Conservation (phyloP, 2,888 invertebrate genomes). For the Mythimna vitellina region DNA sequence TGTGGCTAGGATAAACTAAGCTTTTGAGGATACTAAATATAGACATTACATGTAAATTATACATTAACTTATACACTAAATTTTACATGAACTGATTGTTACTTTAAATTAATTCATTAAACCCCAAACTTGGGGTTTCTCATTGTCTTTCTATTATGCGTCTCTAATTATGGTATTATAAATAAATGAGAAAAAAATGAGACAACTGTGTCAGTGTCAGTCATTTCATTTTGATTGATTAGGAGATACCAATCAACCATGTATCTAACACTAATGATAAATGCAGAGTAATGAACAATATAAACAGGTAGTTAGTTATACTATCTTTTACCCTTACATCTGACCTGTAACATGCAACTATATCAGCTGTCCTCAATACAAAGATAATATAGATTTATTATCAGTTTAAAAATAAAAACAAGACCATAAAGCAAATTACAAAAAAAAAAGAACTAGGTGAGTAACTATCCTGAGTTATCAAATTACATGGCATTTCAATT, state of each 20-base stretch:
- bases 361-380: slow-evolving; percentile 40
- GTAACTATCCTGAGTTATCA: slow-evolving; percentile 26
- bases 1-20: not conserved
- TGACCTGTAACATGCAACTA: slow-evolving; percentile 55
- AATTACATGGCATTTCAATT: slow-evolving; percentile 23
- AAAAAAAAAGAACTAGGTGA: slow-evolving; percentile 3
- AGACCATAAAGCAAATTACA: not conserved
- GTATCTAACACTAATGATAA: slow-evolving; percentile 39
- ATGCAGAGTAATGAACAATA: slow-evolving; percentile 39
- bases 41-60: too few species aligned
- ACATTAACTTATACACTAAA: too few species aligned
- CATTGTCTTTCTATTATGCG: too few species aligned
- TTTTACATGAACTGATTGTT: not conserved
- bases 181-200: not conserved
- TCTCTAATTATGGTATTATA: too few species aligned
- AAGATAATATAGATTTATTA: slow-evolving; percentile 46
- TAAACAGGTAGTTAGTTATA: slow-evolving; percentile 64
- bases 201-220: not conserved
- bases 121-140: too few species aligned
- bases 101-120: not conserved
- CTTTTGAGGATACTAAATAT: too few species aligned
- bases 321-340: slow-evolving; percentile 57
- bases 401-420: slow-evolving; percentile 27
- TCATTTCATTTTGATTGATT: slow-evolving; percentile 24
- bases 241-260: slow-evolving; percentile 53